Evolutionary conservation across 2,797 vertebrate genomes (phyloP).

Genomic region (Eulemur rubriventer): DNA sequence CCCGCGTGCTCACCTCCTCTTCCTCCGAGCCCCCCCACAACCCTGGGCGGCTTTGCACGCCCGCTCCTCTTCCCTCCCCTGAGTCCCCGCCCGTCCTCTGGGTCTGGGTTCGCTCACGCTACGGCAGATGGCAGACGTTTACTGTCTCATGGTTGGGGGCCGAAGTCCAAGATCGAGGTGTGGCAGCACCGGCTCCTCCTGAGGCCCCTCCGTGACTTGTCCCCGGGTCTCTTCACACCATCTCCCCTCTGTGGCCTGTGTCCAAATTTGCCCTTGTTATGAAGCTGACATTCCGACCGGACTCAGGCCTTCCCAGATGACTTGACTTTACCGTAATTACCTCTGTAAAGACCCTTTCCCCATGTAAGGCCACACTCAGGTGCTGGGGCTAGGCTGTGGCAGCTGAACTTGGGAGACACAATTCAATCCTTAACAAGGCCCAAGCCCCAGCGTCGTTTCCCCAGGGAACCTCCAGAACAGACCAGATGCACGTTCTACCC

Average conservation of each 20-base stretch:
- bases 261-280: no score
- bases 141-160: rapidly evolving
- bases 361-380: background rate
- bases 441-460: background rate
- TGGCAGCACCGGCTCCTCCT: rapidly evolving
- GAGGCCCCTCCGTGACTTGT: background rate
- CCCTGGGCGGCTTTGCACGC: no score
- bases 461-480: no score
- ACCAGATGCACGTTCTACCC: no score
- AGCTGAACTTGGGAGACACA: background rate
- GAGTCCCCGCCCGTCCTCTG: no score
- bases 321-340: background rate
- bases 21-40: no score
- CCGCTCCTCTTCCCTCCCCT: background rate
- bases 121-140: rapidly evolving
- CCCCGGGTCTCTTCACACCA: background rate
- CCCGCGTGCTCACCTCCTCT: no score
- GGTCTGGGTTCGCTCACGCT: background rate
- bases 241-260: rapidly evolving
- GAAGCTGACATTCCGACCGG: background rate
- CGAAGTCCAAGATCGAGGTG: background rate
- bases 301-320: background rate
- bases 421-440: rapidly evolving
- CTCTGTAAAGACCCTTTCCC: background rate
- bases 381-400: background rate